A percentile compares a stretch with the other conserved stretches of the same genome.
These are phyloP conservation scores for Leptinotarsa undecemlineata DNA, from an alignment of 1,140 invertebrate genomes.

Conservation along the genomic window DNA sequence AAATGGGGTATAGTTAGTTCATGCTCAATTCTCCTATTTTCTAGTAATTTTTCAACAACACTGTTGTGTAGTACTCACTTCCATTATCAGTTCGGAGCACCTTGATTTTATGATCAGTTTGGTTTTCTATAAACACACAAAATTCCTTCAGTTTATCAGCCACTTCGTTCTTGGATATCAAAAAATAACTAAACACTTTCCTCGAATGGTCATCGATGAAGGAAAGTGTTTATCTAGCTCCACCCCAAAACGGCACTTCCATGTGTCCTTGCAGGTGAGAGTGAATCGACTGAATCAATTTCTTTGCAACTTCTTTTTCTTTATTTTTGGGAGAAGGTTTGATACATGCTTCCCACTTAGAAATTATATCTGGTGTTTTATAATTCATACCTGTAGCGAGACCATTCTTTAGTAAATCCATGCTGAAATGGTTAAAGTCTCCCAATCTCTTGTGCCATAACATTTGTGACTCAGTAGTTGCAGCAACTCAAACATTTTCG, in stretches of 20 bases:
- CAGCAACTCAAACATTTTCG: slow-evolving; percentile 12
- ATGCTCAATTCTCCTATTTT: slow-evolving; percentile 49
- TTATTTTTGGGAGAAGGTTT: slow-evolving; percentile 27
- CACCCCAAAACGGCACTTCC: slow-evolving; percentile 33
- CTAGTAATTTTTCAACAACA: slow-evolving; percentile 39
- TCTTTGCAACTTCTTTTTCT: slow-evolving; percentile 23
- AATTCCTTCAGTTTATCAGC: slow-evolving; percentile 42
- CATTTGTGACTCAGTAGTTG: slow-evolving; percentile 18
- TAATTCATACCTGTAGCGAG: slow-evolving; percentile 24
- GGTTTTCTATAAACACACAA: slow-evolving; percentile 40
- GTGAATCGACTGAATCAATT: slow-evolving; percentile 36
- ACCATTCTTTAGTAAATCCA: slow-evolving; percentile 33
- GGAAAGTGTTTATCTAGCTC: slow-evolving; percentile 50
- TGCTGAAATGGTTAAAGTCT: slow-evolving; percentile 31
- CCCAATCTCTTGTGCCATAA: slow-evolving; percentile 37
- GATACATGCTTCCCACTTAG: slow-evolving; percentile 32
- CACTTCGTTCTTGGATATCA: slow-evolving; percentile 48
- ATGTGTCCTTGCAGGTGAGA: slow-evolving; percentile 36
- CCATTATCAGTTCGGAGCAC: slow-evolving; percentile 46
- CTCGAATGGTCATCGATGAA: slow-evolving; percentile 54
- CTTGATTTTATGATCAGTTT: slow-evolving; percentile 47
- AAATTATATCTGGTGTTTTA: background rate
- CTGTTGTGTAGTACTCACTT: slow-evolving; percentile 49
- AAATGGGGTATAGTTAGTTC: slow-evolving; percentile 52
- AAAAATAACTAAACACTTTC: slow-evolving; percentile 48